These are phyloP conservation scores for Cylindroiulus punctatus DNA, from an alignment of 2,888 invertebrate species.

Conservation along the genomic window DNA sequence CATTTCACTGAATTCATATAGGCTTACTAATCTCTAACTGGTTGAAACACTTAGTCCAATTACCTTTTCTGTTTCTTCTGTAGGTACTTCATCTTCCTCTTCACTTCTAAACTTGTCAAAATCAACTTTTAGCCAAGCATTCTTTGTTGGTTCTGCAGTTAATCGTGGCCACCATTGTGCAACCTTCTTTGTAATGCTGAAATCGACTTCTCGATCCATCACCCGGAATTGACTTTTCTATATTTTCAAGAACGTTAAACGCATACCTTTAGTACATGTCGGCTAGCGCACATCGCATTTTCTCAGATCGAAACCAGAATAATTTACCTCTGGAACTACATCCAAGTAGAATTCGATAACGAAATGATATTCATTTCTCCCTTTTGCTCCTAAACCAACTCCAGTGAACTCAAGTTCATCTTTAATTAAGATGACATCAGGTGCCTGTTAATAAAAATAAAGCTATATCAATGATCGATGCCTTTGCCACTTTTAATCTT, in stretches of 20 bases:
- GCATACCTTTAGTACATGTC: neutral
- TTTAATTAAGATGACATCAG: conserved; percentile 64
- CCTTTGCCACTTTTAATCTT: no score
- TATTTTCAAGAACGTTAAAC: neutral
- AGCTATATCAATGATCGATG: neutral
- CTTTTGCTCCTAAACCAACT: conserved; percentile 65
- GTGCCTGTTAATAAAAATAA: conserved; percentile 61
- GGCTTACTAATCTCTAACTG: neutral
- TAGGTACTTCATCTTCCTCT: conserved; percentile 73
- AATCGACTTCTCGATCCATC: conserved; percentile 80
- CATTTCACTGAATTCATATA: no score
- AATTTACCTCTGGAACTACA: conserved; percentile 61
- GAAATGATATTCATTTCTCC: conserved; percentile 65
- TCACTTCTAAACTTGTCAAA: conserved; percentile 90
- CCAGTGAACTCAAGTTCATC: conserved; percentile 65
- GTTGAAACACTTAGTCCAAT: conserved; percentile 4
- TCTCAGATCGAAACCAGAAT: neutral
- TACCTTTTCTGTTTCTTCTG: conserved; percentile 61
- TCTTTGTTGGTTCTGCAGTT: conserved; percentile 82
- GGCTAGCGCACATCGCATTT: neutral
- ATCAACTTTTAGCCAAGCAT: conserved; percentile 92
- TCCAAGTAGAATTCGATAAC: conserved; percentile 65
- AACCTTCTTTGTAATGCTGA: conserved; percentile 76
- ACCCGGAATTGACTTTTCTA: conserved; percentile 67
- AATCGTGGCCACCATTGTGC: conserved; percentile 86